Conservation (phyloP, 2,888 invertebrate species). For the Lasioglossum morio region DNA sequence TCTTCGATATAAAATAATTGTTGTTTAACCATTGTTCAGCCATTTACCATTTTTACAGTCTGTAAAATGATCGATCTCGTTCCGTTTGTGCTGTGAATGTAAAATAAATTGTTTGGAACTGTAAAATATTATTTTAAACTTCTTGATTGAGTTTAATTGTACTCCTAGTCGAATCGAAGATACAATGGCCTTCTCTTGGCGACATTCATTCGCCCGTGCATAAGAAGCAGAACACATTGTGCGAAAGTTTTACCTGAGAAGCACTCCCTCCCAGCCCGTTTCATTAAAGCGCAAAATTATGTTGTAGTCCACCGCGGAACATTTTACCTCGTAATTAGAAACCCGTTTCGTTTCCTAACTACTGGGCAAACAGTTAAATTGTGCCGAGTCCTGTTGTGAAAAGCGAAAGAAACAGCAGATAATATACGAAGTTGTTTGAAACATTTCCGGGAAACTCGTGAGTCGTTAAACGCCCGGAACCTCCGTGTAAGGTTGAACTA, state of each 20-base stretch:
- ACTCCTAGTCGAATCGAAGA: neutral
- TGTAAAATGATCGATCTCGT: neutral
- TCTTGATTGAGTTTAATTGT: neutral
- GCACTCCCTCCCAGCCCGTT: neutral
- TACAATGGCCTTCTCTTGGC: too few species aligned
- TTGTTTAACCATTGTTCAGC: neutral
- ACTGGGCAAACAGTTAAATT: slow-evolving; percentile 4
- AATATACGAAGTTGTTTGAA: slow-evolving; percentile 8
- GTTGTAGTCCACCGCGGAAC: neutral
- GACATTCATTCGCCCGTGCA: neutral
- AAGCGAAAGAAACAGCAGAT: slow-evolving; percentile 6
- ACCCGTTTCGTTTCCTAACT: slow-evolving; percentile 2
- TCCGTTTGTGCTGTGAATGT: neutral
- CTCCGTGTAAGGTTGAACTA: neutral
- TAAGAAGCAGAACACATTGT: neutral
- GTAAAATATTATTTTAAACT: neutral
- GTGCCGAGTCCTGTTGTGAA: neutral
- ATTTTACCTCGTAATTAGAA: neutral
- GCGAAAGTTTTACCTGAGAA: neutral
- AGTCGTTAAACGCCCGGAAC: neutral
- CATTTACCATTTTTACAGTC: neutral
- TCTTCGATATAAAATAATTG: too few species aligned
- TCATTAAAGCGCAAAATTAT: neutral
- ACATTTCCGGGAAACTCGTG: neutral
- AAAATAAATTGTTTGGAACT: too few species aligned